Percentiles rank a stretch among this genome's conserved stretches.
phyloP scores from a whole-genome alignment of 2,113 vertebrate species.

The Eudyptes chrysolophus region DNA sequence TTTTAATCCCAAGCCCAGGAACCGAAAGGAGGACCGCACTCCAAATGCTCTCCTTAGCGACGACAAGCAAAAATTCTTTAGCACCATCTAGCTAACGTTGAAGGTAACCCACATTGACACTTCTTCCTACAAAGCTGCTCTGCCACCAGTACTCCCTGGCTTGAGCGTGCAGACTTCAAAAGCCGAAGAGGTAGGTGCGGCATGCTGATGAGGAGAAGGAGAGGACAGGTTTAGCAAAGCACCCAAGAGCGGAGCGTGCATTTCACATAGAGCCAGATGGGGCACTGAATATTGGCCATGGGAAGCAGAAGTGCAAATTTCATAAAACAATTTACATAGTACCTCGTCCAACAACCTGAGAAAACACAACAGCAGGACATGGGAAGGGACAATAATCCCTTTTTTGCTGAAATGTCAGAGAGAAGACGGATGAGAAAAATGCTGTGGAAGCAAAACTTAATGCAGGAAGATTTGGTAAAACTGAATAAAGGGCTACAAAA shows the following conservation, averaged over 20 bases:
- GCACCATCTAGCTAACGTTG: conserved; percentile 56
- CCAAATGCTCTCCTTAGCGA: background rate
- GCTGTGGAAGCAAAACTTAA: conserved; percentile 21
- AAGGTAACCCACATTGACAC: conserved; percentile 17
- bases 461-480: background rate
- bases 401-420: background rate
- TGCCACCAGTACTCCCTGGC: background rate
- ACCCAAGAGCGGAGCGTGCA: rapidly evolving
- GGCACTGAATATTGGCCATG: background rate
- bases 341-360: background rate
- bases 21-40: background rate
- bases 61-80: conserved; percentile 62
- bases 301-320: background rate
- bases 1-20: background rate
- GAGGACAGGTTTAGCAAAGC: background rate
- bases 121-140: background rate
- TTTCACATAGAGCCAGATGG: rapidly evolving
- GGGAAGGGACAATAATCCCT: background rate
- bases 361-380: background rate
- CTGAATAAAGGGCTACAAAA: background rate
- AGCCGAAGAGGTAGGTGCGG: background rate
- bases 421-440: background rate
- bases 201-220: background rate
- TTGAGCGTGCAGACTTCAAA: background rate
- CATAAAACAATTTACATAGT: background rate